Evolutionary conservation across 2,888 invertebrate genomes (phyloP).

Genomic region (Orchesellides sinensis): DNA sequence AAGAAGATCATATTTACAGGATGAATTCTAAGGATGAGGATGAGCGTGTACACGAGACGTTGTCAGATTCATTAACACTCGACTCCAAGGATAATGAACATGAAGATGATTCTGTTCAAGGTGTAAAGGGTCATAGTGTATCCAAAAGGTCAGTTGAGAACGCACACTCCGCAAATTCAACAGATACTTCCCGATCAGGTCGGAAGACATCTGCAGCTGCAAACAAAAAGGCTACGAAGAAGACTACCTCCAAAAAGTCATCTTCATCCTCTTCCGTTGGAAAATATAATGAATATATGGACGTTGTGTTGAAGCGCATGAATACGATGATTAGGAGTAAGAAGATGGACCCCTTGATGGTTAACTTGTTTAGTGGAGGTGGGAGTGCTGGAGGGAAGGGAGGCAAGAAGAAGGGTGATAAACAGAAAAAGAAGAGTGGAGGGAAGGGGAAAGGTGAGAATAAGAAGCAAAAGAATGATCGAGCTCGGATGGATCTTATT

Average conservation of each 20-base stretch:
- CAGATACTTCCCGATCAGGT: background rate
- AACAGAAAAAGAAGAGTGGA: constrained; percentile 31
- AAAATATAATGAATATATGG: constrained; percentile 70
- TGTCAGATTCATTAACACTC: background rate
- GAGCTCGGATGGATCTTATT: constrained; percentile 18
- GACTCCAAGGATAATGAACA: background rate
- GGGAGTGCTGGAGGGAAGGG: background rate
- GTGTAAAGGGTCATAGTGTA: background rate
- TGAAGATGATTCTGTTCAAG: background rate
- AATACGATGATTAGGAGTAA: constrained; percentile 70
- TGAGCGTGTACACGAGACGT: background rate
- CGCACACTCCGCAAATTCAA: too few relatives aligned
- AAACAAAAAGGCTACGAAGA: background rate
- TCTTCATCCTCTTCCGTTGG: background rate
- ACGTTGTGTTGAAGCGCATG: constrained; percentile 72
- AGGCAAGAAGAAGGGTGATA: constrained; percentile 43
- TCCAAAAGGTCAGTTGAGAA: background rate
- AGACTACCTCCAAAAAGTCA: background rate
- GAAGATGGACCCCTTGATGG: constrained; percentile 73
- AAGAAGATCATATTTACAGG: background rate
- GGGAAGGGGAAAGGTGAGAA: constrained; percentile 1
- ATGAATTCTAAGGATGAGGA: background rate
- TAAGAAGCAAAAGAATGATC: constrained; percentile 27
- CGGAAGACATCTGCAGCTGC: too few relatives aligned
- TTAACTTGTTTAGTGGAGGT: constrained; percentile 71